Percentiles rank a stretch among this genome's conserved stretches.
Conservation (phyloP, 2,113 vertebrate species). For the Sisor rabdophorus region DNA sequence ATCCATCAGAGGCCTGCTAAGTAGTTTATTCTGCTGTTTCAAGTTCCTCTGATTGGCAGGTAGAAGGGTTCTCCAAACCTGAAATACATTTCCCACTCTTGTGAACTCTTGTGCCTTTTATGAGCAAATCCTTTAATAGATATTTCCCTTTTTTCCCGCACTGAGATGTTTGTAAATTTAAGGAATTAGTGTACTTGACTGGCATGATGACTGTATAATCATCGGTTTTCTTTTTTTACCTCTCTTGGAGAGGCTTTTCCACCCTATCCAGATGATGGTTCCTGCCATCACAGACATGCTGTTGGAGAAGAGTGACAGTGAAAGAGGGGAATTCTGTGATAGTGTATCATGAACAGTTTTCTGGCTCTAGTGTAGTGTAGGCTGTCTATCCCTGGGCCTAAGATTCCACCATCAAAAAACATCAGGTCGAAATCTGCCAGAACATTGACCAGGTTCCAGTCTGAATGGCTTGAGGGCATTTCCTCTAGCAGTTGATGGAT, state of each 20-base stretch:
- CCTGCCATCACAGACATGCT: slow-evolving; percentile 68
- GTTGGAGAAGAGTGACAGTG: slow-evolving; percentile 58
- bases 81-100: slow-evolving; percentile 27
- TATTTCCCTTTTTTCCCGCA: slow-evolving; percentile 26
- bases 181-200: slow-evolving; percentile 32
- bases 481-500: background rate
- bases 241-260: slow-evolving; percentile 30
- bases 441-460: slow-evolving; percentile 59
- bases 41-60: slow-evolving; percentile 29
- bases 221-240: slow-evolving; percentile 4
- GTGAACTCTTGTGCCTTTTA: slow-evolving; percentile 35
- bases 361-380: slow-evolving; percentile 64
- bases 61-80: slow-evolving; percentile 40
- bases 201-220: slow-evolving; percentile 27
- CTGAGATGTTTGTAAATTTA: slow-evolving; percentile 25
- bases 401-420: slow-evolving; percentile 64
- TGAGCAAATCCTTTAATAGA: slow-evolving; percentile 35
- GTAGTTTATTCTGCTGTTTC: slow-evolving; percentile 38
- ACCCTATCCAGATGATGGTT: slow-evolving; percentile 38
- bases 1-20: slow-evolving; percentile 24
- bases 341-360: slow-evolving; percentile 67
- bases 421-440: slow-evolving; percentile 64
- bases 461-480: slow-evolving; percentile 27
- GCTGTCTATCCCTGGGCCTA: slow-evolving; percentile 62
- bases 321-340: slow-evolving; percentile 66